Evolutionary conservation across 35 echinoderm and acorn worm genomes (phyloP), one percentile per base, ranked within the genome.

Genomic region (Strongylocentrotus purpuratus): DNA sequence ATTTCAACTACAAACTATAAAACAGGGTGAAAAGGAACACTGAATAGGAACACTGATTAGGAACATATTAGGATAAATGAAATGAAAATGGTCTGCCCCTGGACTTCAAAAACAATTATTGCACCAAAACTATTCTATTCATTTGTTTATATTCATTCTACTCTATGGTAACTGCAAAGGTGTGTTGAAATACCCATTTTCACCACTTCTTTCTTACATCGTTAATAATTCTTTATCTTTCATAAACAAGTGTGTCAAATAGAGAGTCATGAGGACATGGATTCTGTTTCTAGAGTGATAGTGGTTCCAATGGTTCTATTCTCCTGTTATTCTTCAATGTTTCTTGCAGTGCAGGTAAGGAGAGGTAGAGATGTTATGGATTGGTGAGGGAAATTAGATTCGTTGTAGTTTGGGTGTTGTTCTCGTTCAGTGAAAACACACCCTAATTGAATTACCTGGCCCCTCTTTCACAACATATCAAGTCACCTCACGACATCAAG

Each of bases 321-420:
- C 61, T 18, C 61, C 5, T 3, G 17, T 70, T 70, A 13, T 10
- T 55, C 11, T 9, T 59, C 5, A 59, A 78, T 78, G 22, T n/a
- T 78, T 78, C 65, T 78, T 78, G 25, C 0, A 28, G 65, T 22
- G 4, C 28, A 78, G 65, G 65, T 78, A 5, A 78, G 65, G 1
- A 2, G 32, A 89, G 45, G 45, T 89, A 46, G 25, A 89, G 33
- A 89, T 33, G 87, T 89, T 89, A 89, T 89, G 87, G 87, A 33
- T 46, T 89, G 45, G 45, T 45, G 33, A 17, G 87, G 87, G 87
- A 89, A 89, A 89, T 89, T 89, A 89, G 87, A 89, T 89, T 89
- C 33, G 4, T 9, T 89, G 87, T 89, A 89, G 32, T 45, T 46
- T 89, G 87, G 87, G 87, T 89, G 87, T 89, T 89, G 87, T 89